phyloP scores from a whole-genome alignment of 1,140 invertebrate species.

The Polyergus mexicanus region DNA sequence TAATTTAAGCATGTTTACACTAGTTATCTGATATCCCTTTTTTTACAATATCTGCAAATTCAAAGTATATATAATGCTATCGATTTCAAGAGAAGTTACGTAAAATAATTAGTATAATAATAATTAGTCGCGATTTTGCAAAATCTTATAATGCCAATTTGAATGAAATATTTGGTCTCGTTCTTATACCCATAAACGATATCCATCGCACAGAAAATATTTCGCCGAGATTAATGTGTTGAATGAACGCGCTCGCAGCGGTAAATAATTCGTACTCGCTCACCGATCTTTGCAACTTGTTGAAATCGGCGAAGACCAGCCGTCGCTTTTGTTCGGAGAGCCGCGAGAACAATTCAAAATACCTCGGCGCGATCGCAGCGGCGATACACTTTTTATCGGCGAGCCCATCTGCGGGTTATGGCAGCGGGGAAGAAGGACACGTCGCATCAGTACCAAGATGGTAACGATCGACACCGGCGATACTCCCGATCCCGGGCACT shows the following conservation, averaged over 20 bases:
- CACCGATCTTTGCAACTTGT: slow-evolving; percentile 15
- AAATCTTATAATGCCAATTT: slow-evolving; percentile 5
- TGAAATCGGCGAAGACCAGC: slow-evolving; percentile 31
- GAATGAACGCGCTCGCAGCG: not conserved
- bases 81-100: not conserved
- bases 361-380: slow-evolving; percentile 37
- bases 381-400: slow-evolving; percentile 60
- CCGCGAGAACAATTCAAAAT: slow-evolving; percentile 57
- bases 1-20: too few relatives aligned
- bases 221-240: slow-evolving; percentile 23
- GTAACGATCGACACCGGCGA: slow-evolving; percentile 67
- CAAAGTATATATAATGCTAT: not conserved
- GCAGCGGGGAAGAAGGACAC: slow-evolving; percentile 54
- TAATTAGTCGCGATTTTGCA: not conserved
- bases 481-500: slow-evolving; percentile 65
- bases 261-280: slow-evolving; percentile 8
- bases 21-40: too few relatives aligned
- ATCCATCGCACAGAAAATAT: not conserved
- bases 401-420: slow-evolving; percentile 53
- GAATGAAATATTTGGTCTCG: not conserved
- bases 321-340: slow-evolving; percentile 1
- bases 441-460: slow-evolving; percentile 57
- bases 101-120: not conserved
- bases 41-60: not conserved
- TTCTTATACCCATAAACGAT: not conserved